Evolutionary conservation across 2,888 invertebrate genomes (phyloP), one percentile per base, ranked within the genome.

Genomic region (Sturmia bella): DNA sequence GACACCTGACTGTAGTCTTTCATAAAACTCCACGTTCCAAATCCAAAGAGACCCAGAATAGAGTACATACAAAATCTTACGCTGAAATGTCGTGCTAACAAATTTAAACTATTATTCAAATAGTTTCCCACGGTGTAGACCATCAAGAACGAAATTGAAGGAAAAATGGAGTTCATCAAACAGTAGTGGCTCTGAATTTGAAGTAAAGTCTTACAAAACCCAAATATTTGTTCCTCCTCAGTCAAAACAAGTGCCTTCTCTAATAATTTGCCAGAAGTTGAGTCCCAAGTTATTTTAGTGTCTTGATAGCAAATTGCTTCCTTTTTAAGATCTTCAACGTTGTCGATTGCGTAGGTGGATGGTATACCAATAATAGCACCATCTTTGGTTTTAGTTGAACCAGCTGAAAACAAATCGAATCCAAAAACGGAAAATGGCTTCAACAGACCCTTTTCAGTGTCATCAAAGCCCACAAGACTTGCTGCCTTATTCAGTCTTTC

Each of bases 351-450:
- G 88, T 94, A 97, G 88, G 94, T 95, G 0, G 92, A 91, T 15
- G 97, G 97, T 54, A 97, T 91, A 4, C 97, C 97, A 83, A 97
- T 88, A 45, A 93, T 91, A 17, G 92, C 93, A 13, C 96, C 96
- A 90, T 89, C 93, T 66, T 89, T 92, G 56, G 92, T 92, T 84
- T 91, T 92, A 4, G 91, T 90, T 74, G 92, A 92, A 21, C 93
- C 97, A 50, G 94, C 94, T 90, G 94, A 93, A 87, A 94, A 93
- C 39, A 95, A 87, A 88, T 97, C 95, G 89, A 94, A 95, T 21
- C 96, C 96, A 91, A 92, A 93, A 2, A 94, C 94, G 84, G 93
- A 93, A 87, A 96, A 97, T 0, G 95, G 94, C 32, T 32, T 32
- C 9, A 32, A 7, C 7, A 32, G 32, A 32, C 9, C 32, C 9